phyloP scores from a whole-genome alignment of 2,888 invertebrate species.

The Tethea ocularis region DNA sequence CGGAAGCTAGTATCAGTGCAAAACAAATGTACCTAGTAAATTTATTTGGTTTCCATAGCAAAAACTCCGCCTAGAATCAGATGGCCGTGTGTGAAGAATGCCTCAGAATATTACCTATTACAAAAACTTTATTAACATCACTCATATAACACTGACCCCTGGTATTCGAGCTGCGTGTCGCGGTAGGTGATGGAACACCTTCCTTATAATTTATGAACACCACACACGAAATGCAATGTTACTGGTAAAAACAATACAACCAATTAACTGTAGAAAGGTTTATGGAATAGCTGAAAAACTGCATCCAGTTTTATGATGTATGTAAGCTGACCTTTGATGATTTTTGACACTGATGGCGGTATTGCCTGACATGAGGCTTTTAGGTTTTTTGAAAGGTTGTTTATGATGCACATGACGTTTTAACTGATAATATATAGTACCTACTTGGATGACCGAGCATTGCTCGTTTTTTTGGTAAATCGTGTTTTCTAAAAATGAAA shows the following conservation, averaged over 20 bases:
- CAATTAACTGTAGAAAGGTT: slow-evolving; percentile 2
- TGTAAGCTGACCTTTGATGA: background rate
- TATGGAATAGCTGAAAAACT: background rate
- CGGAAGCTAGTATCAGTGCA: too few relatives aligned
- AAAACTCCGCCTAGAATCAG: too few relatives aligned
- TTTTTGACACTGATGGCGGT: background rate
- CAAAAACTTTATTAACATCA: background rate
- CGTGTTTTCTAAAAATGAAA: too few relatives aligned
- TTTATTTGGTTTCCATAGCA: too few relatives aligned
- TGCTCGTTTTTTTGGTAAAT: too few relatives aligned
- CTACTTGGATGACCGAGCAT: too few relatives aligned
- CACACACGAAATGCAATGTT: background rate
- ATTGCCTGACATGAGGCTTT: background rate
- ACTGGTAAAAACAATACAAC: background rate
- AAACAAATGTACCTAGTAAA: too few relatives aligned
- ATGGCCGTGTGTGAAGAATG: too few relatives aligned
- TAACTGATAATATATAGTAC: too few relatives aligned
- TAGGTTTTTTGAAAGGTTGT: background rate
- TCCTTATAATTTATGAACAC: background rate
- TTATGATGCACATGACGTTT: background rate
- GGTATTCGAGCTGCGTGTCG: slow-evolving; percentile 2
- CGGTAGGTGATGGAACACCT: slow-evolving; percentile 8
- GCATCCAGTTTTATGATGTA: too few relatives aligned
- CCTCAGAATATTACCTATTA: too few relatives aligned
- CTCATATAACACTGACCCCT: background rate